These are phyloP conservation scores for Pherbina coryleti DNA, from an alignment of 2,888 invertebrate species.

Conservation along the genomic window DNA sequence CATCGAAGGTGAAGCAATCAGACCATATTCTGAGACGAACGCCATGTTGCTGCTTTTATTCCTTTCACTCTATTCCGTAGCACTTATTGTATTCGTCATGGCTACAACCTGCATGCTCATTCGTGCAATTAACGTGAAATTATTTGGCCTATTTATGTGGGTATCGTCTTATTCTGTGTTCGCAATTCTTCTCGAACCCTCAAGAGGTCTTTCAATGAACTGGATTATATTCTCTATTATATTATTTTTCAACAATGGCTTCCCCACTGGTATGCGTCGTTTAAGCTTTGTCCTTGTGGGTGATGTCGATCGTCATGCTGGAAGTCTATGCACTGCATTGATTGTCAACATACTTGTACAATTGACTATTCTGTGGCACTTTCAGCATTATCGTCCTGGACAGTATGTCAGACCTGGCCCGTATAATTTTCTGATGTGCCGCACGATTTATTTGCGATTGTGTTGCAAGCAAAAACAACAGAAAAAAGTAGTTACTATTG, in stretches of 20 bases:
- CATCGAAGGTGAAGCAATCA: too few species aligned
- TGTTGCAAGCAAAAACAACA: background rate
- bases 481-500: background rate
- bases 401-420: slow-evolving; percentile 47
- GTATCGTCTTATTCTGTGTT: slow-evolving; percentile 56
- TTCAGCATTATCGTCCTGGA: slow-evolving; percentile 53
- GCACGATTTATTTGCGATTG: background rate
- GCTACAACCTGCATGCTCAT: slow-evolving; percentile 50
- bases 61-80: slow-evolving; percentile 48
- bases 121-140: slow-evolving; percentile 49
- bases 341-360: slow-evolving; percentile 39
- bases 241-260: slow-evolving; percentile 56
- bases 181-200: slow-evolving; percentile 50
- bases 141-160: slow-evolving; percentile 55
- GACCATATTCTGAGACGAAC: slow-evolving; percentile 12
- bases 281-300: slow-evolving; percentile 35
- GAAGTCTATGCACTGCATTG: background rate
- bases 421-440: slow-evolving; percentile 31
- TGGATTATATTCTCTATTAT: slow-evolving; percentile 49
- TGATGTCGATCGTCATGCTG: background rate
- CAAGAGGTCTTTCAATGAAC: slow-evolving; percentile 46
- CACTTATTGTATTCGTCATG: slow-evolving; percentile 55
- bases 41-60: slow-evolving; percentile 43
- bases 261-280: slow-evolving; percentile 53
- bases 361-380: slow-evolving; percentile 38